Evolutionary conservation across 2,888 invertebrate genomes (phyloP), one percentile per base, ranked within the genome.

Genomic region (Leptinotarsa tumamoca): DNA sequence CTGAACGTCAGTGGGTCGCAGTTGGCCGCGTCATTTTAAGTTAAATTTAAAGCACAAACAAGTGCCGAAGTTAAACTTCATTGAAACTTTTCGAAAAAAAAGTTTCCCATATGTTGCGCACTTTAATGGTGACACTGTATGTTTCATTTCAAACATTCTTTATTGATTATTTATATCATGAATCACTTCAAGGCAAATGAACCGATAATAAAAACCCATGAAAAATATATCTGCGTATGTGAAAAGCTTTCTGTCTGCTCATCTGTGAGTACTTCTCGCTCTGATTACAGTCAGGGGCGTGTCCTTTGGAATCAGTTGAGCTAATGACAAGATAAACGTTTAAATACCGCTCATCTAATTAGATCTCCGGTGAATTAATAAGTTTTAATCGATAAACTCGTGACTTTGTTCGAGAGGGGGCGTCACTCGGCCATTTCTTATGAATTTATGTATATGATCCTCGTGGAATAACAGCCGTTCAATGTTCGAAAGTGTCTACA

Each of bases 321-420:
- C 70, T 70, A 70, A 70, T 70, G 58, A 70, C 70, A 58, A 70
- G 70, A 70, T 70, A 61, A 70, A 70, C 70, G 70, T 49, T 58
- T 27, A 58, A 69, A 69, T 58, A 43, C 33, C 56, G 54, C 43
- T 58, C 58, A 70, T 58, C 70, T 70, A 70, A 70, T 70, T 70
- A 70, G 56, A 70, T 70, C 70, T 70, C 10, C 58, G 23, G 21
- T 27, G 58, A 70, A 70, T 70, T 70, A 70, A 70, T 70, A 70
- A 61, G 58, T 58, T 70, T 70, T 58, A 70, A 70, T 70, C 70
- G 70, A 70, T 70, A 50, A 58, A 70, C 14, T 70, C 70, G 58
- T 70, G 70, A 70, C 58, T 58, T 21, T 70, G 58, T 70, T 70
- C 58, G 43, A 61, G 18, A 49, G 58, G 17, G 58, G 70, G 70